These are phyloP conservation scores for Mionectes macconnelli DNA, from an alignment of 2,113 vertebrate genomes.

Conservation along the genomic window DNA sequence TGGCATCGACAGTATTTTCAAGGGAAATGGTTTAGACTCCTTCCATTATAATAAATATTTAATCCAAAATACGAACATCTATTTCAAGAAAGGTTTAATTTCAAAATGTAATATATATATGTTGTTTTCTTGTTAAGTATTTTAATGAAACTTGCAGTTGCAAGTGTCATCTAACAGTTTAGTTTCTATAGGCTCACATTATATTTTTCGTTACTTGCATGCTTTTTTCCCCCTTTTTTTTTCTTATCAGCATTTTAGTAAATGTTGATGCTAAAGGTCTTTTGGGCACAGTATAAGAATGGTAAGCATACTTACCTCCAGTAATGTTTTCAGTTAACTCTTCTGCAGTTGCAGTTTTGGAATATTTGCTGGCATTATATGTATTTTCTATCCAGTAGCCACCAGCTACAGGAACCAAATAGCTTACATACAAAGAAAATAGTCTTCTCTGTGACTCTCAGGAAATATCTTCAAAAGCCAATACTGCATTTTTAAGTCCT, in stretches of 20 bases:
- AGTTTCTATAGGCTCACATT: not conserved
- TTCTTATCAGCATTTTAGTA: not conserved
- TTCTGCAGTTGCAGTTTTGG: not conserved
- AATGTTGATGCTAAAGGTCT: not conserved
- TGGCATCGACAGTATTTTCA: not conserved
- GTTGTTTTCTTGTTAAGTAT: not conserved
- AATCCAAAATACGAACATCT: not conserved
- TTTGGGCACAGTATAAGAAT: not conserved
- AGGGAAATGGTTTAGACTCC: not conserved
- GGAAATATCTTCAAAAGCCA: not conserved
- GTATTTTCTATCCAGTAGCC: not conserved
- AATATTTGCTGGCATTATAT: not conserved
- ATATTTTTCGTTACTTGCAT: not conserved
- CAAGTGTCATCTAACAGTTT: not conserved
- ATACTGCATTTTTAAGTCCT: not conserved
- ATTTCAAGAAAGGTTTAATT: not conserved
- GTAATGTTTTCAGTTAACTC: not conserved
- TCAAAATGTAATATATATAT: not conserved
- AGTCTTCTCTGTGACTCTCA: not conserved
- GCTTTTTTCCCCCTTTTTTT: rapidly evolving
- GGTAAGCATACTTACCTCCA: not conserved
- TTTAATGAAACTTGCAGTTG: not conserved
- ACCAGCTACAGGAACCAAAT: not conserved
- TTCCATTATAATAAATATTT: not conserved
- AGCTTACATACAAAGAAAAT: not conserved